Percentiles rank a stretch among this genome's conserved stretches.
These are phyloP conservation scores for Catocala nupta DNA, from an alignment of 2,888 invertebrate genomes.

Conservation along the genomic window DNA sequence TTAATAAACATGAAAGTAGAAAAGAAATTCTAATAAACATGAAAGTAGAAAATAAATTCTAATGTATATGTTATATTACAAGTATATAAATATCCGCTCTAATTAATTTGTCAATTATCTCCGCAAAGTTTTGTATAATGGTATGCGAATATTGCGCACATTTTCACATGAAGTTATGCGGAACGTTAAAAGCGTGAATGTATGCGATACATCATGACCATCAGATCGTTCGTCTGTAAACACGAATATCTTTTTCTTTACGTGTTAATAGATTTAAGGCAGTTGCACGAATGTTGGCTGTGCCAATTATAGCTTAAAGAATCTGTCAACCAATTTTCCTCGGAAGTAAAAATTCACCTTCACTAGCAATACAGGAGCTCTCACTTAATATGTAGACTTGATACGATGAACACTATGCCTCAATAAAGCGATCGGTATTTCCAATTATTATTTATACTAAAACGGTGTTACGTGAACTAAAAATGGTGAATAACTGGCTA, in stretches of 20 bases:
- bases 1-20: background rate
- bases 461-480: no score
- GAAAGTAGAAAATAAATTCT: background rate
- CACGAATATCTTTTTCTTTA: slow-evolving; percentile 47
- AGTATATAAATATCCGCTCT: slow-evolving; percentile 31
- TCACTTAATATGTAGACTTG: background rate
- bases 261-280: slow-evolving; percentile 37
- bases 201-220: slow-evolving; percentile 66
- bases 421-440: background rate
- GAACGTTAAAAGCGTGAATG: slow-evolving; percentile 72
- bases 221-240: slow-evolving; percentile 35
- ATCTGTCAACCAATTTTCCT: slow-evolving; percentile 17
- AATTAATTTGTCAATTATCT: slow-evolving; percentile 52
- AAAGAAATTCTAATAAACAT: background rate
- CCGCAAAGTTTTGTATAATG: slow-evolving; percentile 37
- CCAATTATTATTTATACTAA: background rate
- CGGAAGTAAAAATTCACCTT: slow-evolving; percentile 17
- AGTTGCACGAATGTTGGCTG: slow-evolving; percentile 27
- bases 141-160: slow-evolving; percentile 51
- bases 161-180: slow-evolving; percentile 85
- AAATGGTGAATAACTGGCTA: no score
- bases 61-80: background rate
- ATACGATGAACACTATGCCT: background rate
- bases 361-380: background rate
- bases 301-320: slow-evolving; percentile 9